A percentile compares a stretch with the other conserved stretches of the same genome.
Evolutionary conservation across 2,888 invertebrate genomes (phyloP).

Genomic region (Germaria angustata): DNA sequence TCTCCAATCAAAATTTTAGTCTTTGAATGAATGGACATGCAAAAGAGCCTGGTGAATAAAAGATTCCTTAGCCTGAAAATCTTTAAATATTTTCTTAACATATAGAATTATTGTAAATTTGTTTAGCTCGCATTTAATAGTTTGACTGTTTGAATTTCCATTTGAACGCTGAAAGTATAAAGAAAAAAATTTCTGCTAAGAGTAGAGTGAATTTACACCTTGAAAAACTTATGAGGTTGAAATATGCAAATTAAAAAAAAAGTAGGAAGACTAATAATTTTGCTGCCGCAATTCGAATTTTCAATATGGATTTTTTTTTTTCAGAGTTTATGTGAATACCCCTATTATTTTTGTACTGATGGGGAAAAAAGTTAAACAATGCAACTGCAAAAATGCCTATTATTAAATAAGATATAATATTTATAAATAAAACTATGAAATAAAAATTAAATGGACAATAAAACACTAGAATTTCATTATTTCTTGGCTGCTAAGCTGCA

Average conservation of each 20-base stretch:
- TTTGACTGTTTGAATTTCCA: too few species aligned
- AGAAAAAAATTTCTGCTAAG: too few species aligned
- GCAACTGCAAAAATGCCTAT: not conserved
- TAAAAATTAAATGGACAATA: slow-evolving; percentile 12
- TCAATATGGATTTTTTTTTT: too few species aligned
- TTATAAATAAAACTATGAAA: not conserved
- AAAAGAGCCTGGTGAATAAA: too few species aligned
- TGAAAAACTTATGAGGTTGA: not conserved
- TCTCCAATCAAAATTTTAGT: too few species aligned
- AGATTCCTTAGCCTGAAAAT: too few species aligned
- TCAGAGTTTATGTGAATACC: not conserved
- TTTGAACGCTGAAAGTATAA: too few species aligned
- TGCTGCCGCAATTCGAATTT: too few species aligned
- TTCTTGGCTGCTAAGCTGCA: not conserved
- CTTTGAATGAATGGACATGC: too few species aligned
- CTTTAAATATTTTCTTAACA: not conserved
- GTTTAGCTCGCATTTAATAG: not conserved
- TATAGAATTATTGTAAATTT: not conserved
- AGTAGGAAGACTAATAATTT: too few species aligned
- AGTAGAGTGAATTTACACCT: not conserved
- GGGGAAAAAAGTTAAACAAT: not conserved
- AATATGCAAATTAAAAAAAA: too few species aligned
- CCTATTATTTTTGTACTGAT: not conserved
- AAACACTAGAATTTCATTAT: not conserved
- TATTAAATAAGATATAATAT: not conserved